Percentiles rank a stretch among this genome's conserved stretches.
Conservation (phyloP, 2,888 invertebrate species). For the Helicoverpa assulta region DNA sequence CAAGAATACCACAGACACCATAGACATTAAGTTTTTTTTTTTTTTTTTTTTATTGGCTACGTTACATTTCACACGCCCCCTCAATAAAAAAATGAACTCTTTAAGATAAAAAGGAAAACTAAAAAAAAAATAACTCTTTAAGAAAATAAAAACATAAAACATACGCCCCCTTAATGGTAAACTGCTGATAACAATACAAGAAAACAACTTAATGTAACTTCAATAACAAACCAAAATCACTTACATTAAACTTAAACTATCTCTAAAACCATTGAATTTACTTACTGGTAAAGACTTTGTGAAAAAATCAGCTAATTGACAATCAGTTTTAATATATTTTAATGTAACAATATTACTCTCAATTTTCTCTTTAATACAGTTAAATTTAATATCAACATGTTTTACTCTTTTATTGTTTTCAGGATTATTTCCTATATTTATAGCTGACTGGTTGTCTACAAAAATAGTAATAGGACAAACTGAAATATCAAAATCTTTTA, state of each 20-base stretch:
- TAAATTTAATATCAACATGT: conserved; percentile 14
- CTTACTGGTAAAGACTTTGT: background rate
- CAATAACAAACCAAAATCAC: too few relatives aligned
- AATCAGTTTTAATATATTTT: background rate
- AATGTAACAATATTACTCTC: background rate
- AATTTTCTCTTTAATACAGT: conserved; percentile 3
- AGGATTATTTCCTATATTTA: conserved; percentile 10
- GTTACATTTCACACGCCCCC: conserved; percentile 4
- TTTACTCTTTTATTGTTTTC: conserved; percentile 20
- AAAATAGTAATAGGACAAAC: conserved; percentile 11
- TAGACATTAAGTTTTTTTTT: too few relatives aligned
- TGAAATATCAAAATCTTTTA: conserved; percentile 9
- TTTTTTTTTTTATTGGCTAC: too few relatives aligned
- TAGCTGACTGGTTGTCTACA: conserved; percentile 15
- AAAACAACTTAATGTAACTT: too few relatives aligned
- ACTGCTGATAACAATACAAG: background rate
- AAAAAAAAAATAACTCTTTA: too few relatives aligned
- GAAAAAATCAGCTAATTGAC: background rate
- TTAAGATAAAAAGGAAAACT: too few relatives aligned
- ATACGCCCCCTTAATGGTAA: background rate
- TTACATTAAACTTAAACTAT: background rate
- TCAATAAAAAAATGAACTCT: background rate
- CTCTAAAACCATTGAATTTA: background rate
- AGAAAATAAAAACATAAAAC: background rate
- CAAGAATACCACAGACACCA: too few relatives aligned